Percentiles rank a stretch among this genome's conserved stretches.
These are phyloP conservation scores for Helostoma temminkii DNA, from an alignment of 2,797 vertebrate species.

Conservation along the genomic window DNA sequence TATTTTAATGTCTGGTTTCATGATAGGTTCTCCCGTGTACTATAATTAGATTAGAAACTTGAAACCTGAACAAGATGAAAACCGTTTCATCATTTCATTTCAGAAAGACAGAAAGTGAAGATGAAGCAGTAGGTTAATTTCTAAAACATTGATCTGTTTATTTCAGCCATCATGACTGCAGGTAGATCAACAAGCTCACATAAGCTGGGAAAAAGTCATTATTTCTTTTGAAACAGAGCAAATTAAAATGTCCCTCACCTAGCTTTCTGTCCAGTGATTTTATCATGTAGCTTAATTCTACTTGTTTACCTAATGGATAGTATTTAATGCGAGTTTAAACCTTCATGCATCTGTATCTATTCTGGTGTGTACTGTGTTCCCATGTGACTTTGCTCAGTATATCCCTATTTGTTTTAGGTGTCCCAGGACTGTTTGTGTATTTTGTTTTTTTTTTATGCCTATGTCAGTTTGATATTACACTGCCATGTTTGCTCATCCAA, in stretches of 20 bases:
- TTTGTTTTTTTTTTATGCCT: background rate
- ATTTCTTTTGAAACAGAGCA: background rate
- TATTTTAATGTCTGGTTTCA: background rate
- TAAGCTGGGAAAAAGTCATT: background rate
- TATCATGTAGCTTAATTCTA: background rate
- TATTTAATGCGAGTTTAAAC: background rate
- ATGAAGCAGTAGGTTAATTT: background rate
- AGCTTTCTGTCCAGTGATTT: background rate
- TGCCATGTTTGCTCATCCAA: conserved; percentile 1
- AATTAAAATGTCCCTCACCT: background rate
- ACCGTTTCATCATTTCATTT: background rate
- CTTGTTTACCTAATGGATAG: background rate
- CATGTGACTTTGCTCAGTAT: conserved; percentile 3
- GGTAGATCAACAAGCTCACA: background rate
- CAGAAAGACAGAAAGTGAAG: background rate
- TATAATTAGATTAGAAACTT: background rate
- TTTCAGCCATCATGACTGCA: background rate
- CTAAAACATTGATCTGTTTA: background rate
- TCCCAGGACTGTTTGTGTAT: conserved; percentile 20
- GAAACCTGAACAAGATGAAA: background rate
- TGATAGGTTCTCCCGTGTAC: background rate
- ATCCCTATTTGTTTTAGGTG: conserved; percentile 50
- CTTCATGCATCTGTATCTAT: background rate
- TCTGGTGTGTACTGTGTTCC: conserved; percentile 1
- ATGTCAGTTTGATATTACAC: background rate